Evolutionary conservation across 92 coral and sea anemone genomes (phyloP).

Genomic region (Palythoa caribaeorum): DNA sequence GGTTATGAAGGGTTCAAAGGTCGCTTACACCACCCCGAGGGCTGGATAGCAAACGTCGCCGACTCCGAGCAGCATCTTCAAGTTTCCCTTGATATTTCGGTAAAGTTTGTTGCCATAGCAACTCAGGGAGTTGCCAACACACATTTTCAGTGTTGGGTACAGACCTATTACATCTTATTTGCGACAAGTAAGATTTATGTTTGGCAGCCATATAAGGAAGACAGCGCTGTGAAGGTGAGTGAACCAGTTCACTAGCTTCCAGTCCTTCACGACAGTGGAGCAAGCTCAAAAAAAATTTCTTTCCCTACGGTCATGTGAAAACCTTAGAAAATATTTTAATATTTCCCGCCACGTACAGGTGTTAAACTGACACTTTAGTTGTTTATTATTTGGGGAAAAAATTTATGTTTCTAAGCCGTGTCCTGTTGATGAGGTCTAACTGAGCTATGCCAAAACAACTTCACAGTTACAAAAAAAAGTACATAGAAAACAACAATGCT

Average conservation of each 20-base stretch:
- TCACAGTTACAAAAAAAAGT: too few relatives aligned
- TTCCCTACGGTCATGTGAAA: too few relatives aligned
- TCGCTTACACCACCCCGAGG: background rate
- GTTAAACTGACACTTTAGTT: too few relatives aligned
- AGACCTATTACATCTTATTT: background rate
- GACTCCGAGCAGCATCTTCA: background rate
- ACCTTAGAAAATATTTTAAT: too few relatives aligned
- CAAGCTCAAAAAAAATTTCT: too few relatives aligned
- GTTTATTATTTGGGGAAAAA: too few relatives aligned
- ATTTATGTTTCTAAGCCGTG: too few relatives aligned
- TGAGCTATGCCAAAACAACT: too few relatives aligned
- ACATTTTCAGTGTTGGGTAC: conserved; percentile 32
- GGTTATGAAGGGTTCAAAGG: conserved; percentile 13
- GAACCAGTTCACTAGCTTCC: background rate
- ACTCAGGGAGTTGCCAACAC: background rate
- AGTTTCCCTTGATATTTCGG: background rate
- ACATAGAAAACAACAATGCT: too few relatives aligned
- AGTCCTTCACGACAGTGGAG: background rate
- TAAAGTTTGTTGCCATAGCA: conserved; percentile 21
- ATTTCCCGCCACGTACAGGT: too few relatives aligned
- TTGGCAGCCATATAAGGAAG: conserved; percentile 33
- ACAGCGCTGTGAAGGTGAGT: background rate
- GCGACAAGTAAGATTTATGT: background rate
- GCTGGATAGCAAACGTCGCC: background rate
- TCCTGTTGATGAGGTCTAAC: too few relatives aligned